phyloP scores from a whole-genome alignment of 2,888 invertebrate species.

The Suillia variegata region DNA sequence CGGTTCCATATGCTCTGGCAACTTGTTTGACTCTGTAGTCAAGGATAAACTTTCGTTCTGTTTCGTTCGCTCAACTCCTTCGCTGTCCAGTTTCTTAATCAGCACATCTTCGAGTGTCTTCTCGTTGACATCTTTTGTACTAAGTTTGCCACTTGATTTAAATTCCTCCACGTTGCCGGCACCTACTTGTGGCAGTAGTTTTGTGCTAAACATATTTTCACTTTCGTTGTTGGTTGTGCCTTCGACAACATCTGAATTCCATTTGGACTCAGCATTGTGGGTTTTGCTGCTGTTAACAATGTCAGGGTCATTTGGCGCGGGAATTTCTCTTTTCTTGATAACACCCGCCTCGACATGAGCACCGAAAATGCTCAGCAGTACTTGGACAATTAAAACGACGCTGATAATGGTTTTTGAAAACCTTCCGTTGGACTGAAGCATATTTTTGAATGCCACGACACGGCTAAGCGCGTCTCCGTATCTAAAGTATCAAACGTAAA shows the following conservation, averaged over 20 bases:
- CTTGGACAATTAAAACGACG: slow-evolving; percentile 13
- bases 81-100: no score
- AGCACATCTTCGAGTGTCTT: no score
- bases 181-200: slow-evolving; percentile 10
- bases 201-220: slow-evolving; percentile 14
- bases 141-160: no score
- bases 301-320: slow-evolving; percentile 44
- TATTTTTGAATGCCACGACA: neutral
- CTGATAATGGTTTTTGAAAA: slow-evolving; percentile 1
- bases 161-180: no score
- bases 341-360: slow-evolving; percentile 40
- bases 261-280: slow-evolving; percentile 4
- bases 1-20: no score
- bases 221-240: neutral
- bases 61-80: no score
- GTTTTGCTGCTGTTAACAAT: slow-evolving; percentile 26
- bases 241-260: neutral
- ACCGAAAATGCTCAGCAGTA: no score
- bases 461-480: neutral
- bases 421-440: neutral
- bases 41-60: no score
- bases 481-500: neutral
- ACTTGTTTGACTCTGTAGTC: no score
- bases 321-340: slow-evolving; percentile 44
- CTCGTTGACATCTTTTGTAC: no score